Conservation (phyloP, 2,113 vertebrate genomes). For the Megatriorchis doriae region DNA sequence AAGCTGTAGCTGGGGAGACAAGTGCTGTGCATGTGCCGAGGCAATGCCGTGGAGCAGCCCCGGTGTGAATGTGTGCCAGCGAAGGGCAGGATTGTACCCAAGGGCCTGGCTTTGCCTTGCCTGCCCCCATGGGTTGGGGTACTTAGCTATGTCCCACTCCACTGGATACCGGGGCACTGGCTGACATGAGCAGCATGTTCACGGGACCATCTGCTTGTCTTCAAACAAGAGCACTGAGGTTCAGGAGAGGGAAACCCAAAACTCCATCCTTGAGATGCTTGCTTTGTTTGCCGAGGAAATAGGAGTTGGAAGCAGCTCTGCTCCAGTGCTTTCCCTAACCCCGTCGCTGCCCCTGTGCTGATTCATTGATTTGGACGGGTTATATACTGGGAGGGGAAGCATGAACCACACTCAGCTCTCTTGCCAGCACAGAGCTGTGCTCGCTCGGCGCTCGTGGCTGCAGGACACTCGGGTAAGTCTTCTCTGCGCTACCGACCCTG, state of each 20-base stretch:
- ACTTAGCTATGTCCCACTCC: background rate
- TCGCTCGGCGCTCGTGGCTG: background rate
- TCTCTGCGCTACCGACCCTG: background rate
- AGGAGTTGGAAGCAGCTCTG: background rate
- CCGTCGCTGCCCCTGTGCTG: constrained; percentile 65
- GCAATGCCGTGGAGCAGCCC: rapidly evolving
- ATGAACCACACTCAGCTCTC: constrained; percentile 50
- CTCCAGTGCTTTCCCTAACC: constrained; percentile 16
- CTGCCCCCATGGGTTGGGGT: rapidly evolving
- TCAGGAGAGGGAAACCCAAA: background rate
- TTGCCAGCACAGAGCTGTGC: constrained; percentile 63
- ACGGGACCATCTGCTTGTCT: background rate
- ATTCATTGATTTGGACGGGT: constrained; percentile 67
- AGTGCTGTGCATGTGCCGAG: rapidly evolving
- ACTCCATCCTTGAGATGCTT: background rate
- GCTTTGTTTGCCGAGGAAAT: background rate
- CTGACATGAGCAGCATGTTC: background rate
- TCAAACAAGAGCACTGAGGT: background rate
- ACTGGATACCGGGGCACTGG: background rate
- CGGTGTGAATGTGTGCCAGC: rapidly evolving
- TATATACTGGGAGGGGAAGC: constrained; percentile 66
- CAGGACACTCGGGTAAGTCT: constrained; percentile 63
- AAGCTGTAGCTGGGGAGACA: rapidly evolving
- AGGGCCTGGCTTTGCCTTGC: background rate
- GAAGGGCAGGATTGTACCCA: background rate